Evolutionary conservation across 2,888 invertebrate species (phyloP).

Genomic region (Protophormia terraenovae): DNA sequence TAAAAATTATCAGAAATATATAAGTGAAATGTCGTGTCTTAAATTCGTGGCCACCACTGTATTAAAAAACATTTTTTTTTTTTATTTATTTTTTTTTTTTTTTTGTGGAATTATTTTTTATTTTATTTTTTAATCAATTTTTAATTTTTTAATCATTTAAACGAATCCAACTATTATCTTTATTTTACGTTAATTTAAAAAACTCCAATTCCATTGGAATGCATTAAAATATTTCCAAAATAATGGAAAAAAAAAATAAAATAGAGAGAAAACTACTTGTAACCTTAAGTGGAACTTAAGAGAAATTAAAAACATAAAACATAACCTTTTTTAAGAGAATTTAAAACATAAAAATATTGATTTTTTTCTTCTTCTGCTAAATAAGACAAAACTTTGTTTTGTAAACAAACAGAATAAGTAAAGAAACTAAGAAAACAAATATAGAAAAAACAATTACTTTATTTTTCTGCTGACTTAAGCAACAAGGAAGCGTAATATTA

Average conservation of each 20-base stretch:
- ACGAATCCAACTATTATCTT: not conserved
- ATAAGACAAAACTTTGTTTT: constrained; percentile 25
- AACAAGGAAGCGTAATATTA: constrained; percentile 62
- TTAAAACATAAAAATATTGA: constrained; percentile 12
- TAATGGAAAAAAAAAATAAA: not conserved
- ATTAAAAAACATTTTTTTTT: too few relatives aligned
- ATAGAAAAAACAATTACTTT: not conserved
- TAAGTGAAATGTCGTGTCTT: too few relatives aligned
- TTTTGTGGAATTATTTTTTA: too few relatives aligned
- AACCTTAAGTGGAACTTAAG: constrained; percentile 56
- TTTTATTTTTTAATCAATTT: not conserved
- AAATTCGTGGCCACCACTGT: too few relatives aligned
- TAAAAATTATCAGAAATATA: too few relatives aligned
- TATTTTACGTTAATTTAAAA: not conserved
- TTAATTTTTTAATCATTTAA: not conserved
- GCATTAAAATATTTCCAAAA: not conserved
- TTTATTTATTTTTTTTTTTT: too few relatives aligned
- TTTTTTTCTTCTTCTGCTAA: constrained; percentile 1
- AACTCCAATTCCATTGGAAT: not conserved
- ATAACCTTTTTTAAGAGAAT: constrained; percentile 1
- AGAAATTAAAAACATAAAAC: constrained; percentile 16
- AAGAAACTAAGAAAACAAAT: not conserved
- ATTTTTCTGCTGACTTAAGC: constrained; percentile 52
- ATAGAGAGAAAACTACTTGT: not conserved
- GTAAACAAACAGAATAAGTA: constrained; percentile 40